These are phyloP conservation scores for Enteromius anoplus DNA, from an alignment of 2,797 vertebrate species.

Conservation along the genomic window DNA sequence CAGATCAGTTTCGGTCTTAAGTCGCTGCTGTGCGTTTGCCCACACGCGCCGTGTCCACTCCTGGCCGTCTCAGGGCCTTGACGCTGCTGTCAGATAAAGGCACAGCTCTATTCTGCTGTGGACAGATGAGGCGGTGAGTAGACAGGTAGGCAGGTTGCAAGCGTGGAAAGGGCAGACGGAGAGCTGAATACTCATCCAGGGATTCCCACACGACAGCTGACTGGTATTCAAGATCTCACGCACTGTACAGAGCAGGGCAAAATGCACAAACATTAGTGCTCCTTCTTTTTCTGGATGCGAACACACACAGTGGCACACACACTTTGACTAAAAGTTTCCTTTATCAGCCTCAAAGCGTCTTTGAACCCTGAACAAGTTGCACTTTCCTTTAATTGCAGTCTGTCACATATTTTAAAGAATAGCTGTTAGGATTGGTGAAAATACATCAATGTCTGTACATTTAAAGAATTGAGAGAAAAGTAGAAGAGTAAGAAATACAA, in stretches of 20 bases:
- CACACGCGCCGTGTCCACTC: slow-evolving; percentile 21
- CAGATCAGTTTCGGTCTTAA: slow-evolving; percentile 52
- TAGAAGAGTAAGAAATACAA: background rate
- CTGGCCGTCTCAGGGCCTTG: slow-evolving; percentile 18
- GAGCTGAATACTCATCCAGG: slow-evolving; percentile 58
- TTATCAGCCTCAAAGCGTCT: slow-evolving; percentile 21
- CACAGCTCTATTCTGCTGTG: slow-evolving; percentile 32
- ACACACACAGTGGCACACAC: slow-evolving; percentile 8
- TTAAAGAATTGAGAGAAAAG: slow-evolving; percentile 5
- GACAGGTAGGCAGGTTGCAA: slow-evolving; percentile 43
- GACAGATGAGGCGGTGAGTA: slow-evolving; percentile 36
- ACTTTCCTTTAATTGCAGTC: slow-evolving; percentile 42
- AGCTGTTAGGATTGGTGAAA: slow-evolving; percentile 42
- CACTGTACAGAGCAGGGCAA: slow-evolving; percentile 32
- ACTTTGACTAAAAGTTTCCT: slow-evolving; percentile 11
- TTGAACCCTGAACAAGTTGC: slow-evolving; percentile 27
- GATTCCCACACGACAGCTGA: slow-evolving; percentile 57
- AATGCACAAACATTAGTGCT: slow-evolving; percentile 32
- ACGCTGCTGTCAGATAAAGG: slow-evolving; percentile 55
- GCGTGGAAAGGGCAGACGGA: slow-evolving; percentile 57
- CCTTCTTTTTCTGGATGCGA: background rate
- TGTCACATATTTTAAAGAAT: slow-evolving; percentile 39
- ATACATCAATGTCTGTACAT: slow-evolving; percentile 30
- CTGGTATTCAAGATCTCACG: slow-evolving; percentile 62
- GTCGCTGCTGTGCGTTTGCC: slow-evolving; percentile 36